Evolutionary conservation across 2,888 invertebrate genomes (phyloP), one percentile per base, ranked within the genome.

Genomic region (Clanis bilineata): DNA sequence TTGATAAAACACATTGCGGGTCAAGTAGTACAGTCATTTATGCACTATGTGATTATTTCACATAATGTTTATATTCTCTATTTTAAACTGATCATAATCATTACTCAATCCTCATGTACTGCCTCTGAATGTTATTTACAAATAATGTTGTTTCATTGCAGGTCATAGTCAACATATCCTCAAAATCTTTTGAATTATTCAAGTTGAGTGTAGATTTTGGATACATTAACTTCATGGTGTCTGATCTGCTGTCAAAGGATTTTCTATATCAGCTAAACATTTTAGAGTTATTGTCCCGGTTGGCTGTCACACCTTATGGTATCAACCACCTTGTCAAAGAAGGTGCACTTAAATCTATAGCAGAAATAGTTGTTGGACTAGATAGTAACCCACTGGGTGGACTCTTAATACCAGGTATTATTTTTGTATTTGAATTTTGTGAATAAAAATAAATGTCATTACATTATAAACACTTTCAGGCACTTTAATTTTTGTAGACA

Each of bases 211-310:
- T 93, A 36, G 90, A 93, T 10, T 85, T 93, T 60, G 95, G 95
- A 15, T 93, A 97, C 56, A 83, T 97, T 43, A 91, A 93, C 15
- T 93, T 93, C 63, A 93, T 97, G 71, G 78, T 97, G 18, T 82
- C 93, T 28, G 95, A 96, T 77, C 79, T 97, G 21, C 88, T 95
- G 56, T 93, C 93, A 47, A 93, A 95, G 64, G 98, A 98, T 86
- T 86, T 97, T 43, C 86, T 98, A 55, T 88, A 96, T 44, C 96
- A 96, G 81, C 88, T 98, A 62, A 98, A 97, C 79, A 93, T 96
- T 57, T 83, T 98, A 57, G 97, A 98, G 83, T 85, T 97, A 44
- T 79, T 98, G 39, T 95, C 96, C 0, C 93, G 94, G 54, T 85
- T 98, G 47, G 96, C 95, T 0, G 79, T 94, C 21, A 93, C 93